Evolutionary conservation across 2,113 vertebrate species (phyloP).

Genomic region (Dipodomys stephensi): DNA sequence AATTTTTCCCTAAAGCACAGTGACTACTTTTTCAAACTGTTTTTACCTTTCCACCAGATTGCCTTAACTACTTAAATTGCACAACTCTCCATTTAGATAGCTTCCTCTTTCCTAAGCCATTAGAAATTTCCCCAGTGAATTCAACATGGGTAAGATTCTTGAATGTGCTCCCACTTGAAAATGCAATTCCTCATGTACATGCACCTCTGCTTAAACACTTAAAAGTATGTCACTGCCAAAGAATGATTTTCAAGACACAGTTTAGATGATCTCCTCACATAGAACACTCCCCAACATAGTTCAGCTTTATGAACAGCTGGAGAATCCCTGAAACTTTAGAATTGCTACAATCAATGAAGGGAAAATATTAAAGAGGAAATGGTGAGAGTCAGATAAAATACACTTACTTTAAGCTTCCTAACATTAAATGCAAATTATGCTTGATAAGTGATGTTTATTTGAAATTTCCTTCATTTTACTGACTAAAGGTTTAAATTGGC

Average conservation of each 20-base stretch:
- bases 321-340: background rate
- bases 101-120: background rate
- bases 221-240: background rate
- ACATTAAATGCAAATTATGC: background rate
- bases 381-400: background rate
- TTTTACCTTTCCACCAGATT: background rate
- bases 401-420: background rate
- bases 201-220: background rate
- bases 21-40: background rate
- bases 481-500: background rate
- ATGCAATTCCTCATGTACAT: background rate
- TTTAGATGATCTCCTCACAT: background rate
- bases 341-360: background rate
- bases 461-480: background rate
- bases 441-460: background rate
- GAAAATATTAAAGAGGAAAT: background rate
- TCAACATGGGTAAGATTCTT: background rate
- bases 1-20: background rate
- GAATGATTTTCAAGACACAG: background rate
- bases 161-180: background rate
- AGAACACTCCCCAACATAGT: background rate
- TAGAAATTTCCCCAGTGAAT: background rate
- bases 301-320: background rate
- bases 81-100: background rate
- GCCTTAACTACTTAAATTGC: background rate